Conservation (phyloP, 2,797 vertebrate genomes). For the Sarcophilus harrisii region DNA sequence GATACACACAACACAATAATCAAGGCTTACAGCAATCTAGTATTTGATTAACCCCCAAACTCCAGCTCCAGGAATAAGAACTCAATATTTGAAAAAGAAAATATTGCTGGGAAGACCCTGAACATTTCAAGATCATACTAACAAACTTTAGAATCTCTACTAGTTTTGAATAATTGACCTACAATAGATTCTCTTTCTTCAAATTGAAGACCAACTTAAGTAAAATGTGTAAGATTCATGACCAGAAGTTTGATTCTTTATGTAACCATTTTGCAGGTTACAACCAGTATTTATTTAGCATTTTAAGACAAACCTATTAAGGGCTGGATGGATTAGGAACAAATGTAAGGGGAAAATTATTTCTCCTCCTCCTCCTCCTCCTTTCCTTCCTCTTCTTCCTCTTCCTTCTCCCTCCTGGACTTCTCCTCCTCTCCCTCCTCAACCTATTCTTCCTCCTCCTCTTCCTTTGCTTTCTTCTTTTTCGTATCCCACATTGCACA, state of each 20-base stretch:
- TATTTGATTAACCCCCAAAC: no score
- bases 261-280: background rate
- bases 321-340: background rate
- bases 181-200: background rate
- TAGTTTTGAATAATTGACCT: background rate
- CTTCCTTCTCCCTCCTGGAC: background rate
- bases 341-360: background rate
- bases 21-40: no score
- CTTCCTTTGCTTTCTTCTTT: background rate
- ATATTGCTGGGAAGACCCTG: no score
- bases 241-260: background rate
- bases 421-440: background rate
- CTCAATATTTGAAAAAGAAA: no score
- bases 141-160: background rate
- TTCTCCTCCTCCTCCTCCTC: background rate
- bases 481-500: background rate
- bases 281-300: background rate
- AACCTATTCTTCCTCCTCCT: background rate
- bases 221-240: background rate
- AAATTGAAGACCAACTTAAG: background rate
- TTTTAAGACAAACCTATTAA: background rate
- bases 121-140: background rate
- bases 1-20: no score
- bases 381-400: fast-evolving
- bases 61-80: no score